Percentiles rank a stretch among this genome's conserved stretches.
phyloP scores from a whole-genome alignment of 2,797 vertebrate genomes.

The Chiloscyllium punctatum region DNA sequence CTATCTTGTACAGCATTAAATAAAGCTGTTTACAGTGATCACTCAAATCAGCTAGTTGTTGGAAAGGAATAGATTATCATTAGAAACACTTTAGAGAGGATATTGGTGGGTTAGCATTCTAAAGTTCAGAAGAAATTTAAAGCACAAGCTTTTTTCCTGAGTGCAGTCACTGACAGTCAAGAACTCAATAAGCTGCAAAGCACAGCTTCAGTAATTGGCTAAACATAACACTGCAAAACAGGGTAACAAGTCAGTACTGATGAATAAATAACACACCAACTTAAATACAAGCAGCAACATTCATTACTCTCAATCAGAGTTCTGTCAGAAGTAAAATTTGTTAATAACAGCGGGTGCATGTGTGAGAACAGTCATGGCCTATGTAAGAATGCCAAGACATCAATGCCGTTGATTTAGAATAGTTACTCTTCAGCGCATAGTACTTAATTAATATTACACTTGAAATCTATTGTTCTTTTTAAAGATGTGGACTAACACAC shows the following conservation, averaged over 20 bases:
- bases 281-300: neutral
- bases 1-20: neutral
- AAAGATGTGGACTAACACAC: neutral
- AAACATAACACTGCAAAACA: neutral
- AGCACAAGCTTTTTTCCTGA: neutral
- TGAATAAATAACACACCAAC: neutral
- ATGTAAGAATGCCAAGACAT: neutral
- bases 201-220: neutral
- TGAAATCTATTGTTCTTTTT: neutral
- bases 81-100: neutral
- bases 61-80: neutral
- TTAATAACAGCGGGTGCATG: neutral
- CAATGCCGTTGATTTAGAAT: neutral
- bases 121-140: neutral
- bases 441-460: neutral
- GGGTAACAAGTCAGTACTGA: neutral
- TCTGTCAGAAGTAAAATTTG: neutral
- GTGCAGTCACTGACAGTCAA: neutral
- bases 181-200: neutral
- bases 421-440: too few relatives aligned
- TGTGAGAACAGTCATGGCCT: neutral
- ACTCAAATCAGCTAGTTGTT: neutral
- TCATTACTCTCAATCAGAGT: neutral
- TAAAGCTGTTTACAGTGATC: neutral
- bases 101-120: neutral